Evolutionary conservation across 2,113 vertebrate genomes (phyloP).

Genomic region (Piprites chloris): DNA sequence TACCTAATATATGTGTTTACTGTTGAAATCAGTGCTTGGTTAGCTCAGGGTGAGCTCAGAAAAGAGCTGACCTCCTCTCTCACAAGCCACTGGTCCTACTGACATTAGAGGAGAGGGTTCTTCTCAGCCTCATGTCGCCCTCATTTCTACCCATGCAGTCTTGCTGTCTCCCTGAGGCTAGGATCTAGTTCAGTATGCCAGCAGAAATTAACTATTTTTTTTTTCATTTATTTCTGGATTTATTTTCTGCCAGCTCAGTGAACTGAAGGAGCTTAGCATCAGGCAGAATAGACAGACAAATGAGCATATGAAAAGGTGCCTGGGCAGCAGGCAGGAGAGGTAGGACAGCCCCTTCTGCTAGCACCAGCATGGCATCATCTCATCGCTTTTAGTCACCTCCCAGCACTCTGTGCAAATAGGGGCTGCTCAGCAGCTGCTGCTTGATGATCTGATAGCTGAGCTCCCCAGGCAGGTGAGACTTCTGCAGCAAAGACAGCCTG

Average conservation of each 20-base stretch:
- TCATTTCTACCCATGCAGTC: neutral
- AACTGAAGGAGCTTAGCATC: neutral
- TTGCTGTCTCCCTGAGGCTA: neutral
- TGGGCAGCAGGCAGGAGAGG: neutral
- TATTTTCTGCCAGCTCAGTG: neutral
- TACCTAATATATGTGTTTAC: neutral
- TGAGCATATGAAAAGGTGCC: neutral
- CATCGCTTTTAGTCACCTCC: neutral
- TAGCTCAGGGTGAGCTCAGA: accelerated
- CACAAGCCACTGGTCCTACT: neutral
- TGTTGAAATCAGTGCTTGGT: neutral
- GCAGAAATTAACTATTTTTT: neutral
- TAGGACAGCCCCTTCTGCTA: neutral
- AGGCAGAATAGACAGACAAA: neutral
- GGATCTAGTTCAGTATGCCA: neutral
- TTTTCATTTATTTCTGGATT: neutral
- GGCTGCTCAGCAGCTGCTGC: neutral
- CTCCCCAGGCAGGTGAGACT: neutral
- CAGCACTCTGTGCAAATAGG: neutral
- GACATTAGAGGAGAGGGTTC: neutral
- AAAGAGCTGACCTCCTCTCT: neutral
- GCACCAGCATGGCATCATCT: neutral
- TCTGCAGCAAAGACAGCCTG: neutral
- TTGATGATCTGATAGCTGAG: neutral
- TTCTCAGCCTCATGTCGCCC: neutral